Base-by-base conservation (phyloP, 1,140 invertebrate genomes). In the Mya arenaria region DNA sequence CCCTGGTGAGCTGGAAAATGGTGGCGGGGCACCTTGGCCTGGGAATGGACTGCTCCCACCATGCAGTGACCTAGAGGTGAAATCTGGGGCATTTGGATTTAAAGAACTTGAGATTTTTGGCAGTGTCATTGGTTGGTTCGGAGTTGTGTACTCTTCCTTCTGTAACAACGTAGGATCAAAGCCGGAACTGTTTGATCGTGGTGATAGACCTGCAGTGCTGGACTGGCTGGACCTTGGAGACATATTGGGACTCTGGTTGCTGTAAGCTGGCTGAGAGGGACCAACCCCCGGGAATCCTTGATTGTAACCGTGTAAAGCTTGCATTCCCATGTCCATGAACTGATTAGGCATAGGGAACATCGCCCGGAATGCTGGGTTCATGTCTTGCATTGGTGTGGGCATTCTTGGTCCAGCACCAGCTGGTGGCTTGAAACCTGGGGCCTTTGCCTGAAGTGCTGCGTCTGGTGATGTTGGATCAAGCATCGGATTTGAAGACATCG, bases 41-140 rank as follows among this genome's bases (percentile, higher is more conserved):
- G n/a, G 65, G 63, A 68, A 32, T 19, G 52, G 36, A 44, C 25
- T 37, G 8, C 37, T 23, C 55, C 60, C 56, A 37, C 52, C 58
- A 65, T 62, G 62, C 81, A 73, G n/a, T n/a, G 37, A 83, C n/a
- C 80, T 65, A 41, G 83, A 84, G 28, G 80, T 84, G 90, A 97
- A 98, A 92, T 97, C 96, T 1, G 97, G 96, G 25, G 97, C 97
- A 88, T 97, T 95, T 0, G 97, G 97, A 93, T 98, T 98, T 65
- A 98, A 94, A 65, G 96, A 94, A 41, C 96, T 97, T 79, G 93
- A 92, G 36, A 94, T 92, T 65, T 92, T 90, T 8, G 92, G 92
- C 62, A 92, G 84, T 19, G 91, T 93, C 91, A 92, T 91, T 30
- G 92, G 91, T 71, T 92, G 89, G 62, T 89, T 65, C 90, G 94